A percentile compares a stretch with the other conserved stretches of the same genome.
phyloP scores from a whole-genome alignment of 2,113 vertebrate genomes.

The Picathartes gymnocephalus region DNA sequence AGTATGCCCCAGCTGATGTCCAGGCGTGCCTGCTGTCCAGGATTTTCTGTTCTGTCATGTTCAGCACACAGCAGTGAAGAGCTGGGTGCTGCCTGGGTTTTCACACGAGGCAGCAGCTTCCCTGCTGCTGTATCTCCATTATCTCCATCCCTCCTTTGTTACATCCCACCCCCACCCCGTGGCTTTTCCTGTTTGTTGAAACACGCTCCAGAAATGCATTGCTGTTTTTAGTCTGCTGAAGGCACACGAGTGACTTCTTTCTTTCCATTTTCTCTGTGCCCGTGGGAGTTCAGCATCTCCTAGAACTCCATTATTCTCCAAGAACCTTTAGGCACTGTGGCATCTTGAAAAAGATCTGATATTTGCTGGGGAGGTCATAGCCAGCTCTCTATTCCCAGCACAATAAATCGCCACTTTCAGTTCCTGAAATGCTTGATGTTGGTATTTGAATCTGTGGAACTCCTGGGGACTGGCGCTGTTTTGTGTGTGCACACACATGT shows the following conservation, averaged over 20 bases:
- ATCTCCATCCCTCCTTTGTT: not conserved
- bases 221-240: not conserved
- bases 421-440: not conserved
- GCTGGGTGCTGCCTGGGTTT: not conserved
- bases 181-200: not conserved
- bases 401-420: not conserved
- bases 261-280: not conserved
- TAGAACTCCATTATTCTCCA: not conserved
- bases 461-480: not conserved
- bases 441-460: not conserved
- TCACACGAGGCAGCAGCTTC: not conserved
- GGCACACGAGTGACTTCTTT: not conserved
- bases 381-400: not conserved
- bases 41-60: accelerated
- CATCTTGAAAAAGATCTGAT: not conserved
- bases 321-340: not conserved
- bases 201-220: not conserved
- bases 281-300: not conserved
- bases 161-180: not conserved
- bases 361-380: not conserved
- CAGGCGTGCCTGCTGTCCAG: not conserved
- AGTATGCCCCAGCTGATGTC: not conserved
- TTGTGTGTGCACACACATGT: not conserved
- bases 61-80: not conserved
- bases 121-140: not conserved